phyloP scores from a whole-genome alignment of 2,113 vertebrate genomes.

The Perca schrenkii region DNA sequence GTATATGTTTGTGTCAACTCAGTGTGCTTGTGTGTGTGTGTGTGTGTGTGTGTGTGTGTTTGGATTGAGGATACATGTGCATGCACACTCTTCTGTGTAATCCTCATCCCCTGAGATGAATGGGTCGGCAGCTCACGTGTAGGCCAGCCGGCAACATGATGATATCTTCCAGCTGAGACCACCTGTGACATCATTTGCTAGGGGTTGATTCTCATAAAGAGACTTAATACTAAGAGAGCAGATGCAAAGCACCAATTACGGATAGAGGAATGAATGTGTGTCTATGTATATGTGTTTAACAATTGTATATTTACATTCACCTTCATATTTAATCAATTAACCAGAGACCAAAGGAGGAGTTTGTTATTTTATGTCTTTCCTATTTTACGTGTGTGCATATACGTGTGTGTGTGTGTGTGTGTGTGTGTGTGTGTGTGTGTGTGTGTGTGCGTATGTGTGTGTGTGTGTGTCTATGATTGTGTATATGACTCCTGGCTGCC shows the following conservation, averaged over 20 bases:
- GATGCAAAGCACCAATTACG: slow-evolving; percentile 27
- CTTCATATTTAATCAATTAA: slow-evolving; percentile 45
- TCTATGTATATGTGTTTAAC: neutral
- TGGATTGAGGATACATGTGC: slow-evolving; percentile 20
- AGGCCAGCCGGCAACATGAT: slow-evolving; percentile 52
- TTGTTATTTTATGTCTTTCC: slow-evolving; percentile 43
- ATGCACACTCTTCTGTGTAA: slow-evolving; percentile 24
- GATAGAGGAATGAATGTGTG: neutral
- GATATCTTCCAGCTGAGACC: slow-evolving; percentile 64
- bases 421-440: neutral
- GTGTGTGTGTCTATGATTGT: slow-evolving; percentile 2
- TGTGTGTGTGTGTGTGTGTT: slow-evolving; percentile 17
- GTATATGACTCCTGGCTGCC: slow-evolving; percentile 36
- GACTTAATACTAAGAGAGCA: slow-evolving; percentile 16
- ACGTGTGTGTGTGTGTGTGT: slow-evolving; percentile 5
- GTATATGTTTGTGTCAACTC: neutral
- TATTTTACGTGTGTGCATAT: slow-evolving; percentile 4
- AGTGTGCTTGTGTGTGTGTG: neutral
- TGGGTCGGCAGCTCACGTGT: slow-evolving; percentile 13
- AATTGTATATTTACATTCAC: slow-evolving; percentile 34
- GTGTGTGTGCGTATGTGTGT: no score
- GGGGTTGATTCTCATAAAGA: slow-evolving; percentile 42
- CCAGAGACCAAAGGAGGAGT: slow-evolving; percentile 43
- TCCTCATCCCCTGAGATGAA: slow-evolving; percentile 34
- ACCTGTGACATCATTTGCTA: slow-evolving; percentile 57